A percentile compares a stretch with the other conserved stretches of the same genome.
Evolutionary conservation across 2,797 vertebrate species (phyloP).

Genomic region (Protosalanx chinensis): DNA sequence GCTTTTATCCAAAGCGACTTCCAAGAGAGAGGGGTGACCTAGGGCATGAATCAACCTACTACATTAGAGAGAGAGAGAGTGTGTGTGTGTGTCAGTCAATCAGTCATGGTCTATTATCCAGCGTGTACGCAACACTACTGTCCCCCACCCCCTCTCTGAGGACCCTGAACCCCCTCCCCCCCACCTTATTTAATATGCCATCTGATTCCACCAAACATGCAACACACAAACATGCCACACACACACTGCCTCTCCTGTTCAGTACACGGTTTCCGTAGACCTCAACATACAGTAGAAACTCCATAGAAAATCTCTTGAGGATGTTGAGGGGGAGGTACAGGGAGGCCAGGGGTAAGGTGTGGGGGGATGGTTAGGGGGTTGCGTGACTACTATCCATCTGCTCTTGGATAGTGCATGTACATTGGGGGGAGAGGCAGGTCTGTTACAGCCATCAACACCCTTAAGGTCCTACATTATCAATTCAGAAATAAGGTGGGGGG

Average conservation of each 20-base stretch:
- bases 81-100: constrained; percentile 3
- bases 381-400: constrained; percentile 59
- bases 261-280: too few species aligned
- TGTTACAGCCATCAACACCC: constrained; percentile 33
- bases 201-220: not conserved
- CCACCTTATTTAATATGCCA: constrained; percentile 22
- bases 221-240: not conserved
- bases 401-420: constrained; percentile 40
- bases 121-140: constrained; percentile 56
- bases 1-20: too few species aligned
- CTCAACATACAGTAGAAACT: too few species aligned
- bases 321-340: not conserved
- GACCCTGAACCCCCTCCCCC: constrained; percentile 1
- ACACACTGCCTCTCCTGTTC: too few species aligned
- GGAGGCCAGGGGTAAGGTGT: not conserved
- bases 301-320: not conserved
- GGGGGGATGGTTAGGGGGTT: constrained; percentile 16
- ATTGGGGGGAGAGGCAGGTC: not conserved
- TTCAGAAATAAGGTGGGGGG: constrained; percentile 17
- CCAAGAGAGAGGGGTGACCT: too few species aligned
- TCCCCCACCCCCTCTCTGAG: constrained; percentile 54
- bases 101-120: constrained; percentile 38
- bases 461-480: constrained; percentile 47
- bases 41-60: too few species aligned
- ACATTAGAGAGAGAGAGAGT: not conserved